A percentile compares a stretch with the other conserved stretches of the same genome.
Evolutionary conservation across 2,797 vertebrate species (phyloP).

Genomic region (Tolypeutes matacus): DNA sequence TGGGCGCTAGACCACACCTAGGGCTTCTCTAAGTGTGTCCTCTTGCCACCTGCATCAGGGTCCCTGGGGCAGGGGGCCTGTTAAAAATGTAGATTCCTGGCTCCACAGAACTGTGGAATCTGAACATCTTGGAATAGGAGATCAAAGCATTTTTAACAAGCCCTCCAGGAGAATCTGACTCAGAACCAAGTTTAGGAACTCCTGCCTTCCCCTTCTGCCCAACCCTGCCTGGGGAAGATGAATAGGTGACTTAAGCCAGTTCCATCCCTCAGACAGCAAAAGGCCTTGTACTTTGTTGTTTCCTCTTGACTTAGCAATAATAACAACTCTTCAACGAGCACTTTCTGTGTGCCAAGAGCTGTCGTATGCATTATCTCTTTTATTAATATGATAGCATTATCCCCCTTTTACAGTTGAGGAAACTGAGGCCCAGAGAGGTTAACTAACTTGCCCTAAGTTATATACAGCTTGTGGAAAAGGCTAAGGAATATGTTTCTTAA

Average conservation of each 20-base stretch:
- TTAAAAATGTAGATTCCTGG: neutral
- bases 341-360: neutral
- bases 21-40: neutral
- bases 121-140: neutral
- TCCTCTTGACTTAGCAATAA: too few species aligned
- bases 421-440: neutral
- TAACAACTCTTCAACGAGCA: fast-evolving
- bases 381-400: neutral
- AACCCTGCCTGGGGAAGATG: neutral
- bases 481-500: neutral
- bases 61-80: neutral
- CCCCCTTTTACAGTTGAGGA: neutral
- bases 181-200: neutral
- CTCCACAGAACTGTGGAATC: neutral
- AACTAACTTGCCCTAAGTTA: neutral
- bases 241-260: neutral
- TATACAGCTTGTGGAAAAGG: neutral
- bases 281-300: fast-evolving
- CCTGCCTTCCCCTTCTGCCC: too few species aligned
- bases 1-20: neutral
- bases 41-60: neutral
- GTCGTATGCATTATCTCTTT: fast-evolving
- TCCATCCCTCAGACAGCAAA: neutral
- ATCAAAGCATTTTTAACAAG: neutral
- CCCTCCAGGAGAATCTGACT: neutral